Base-by-base conservation (phyloP, 1,140 invertebrate genomes). In the Oncopodura yosiiana region DNA sequence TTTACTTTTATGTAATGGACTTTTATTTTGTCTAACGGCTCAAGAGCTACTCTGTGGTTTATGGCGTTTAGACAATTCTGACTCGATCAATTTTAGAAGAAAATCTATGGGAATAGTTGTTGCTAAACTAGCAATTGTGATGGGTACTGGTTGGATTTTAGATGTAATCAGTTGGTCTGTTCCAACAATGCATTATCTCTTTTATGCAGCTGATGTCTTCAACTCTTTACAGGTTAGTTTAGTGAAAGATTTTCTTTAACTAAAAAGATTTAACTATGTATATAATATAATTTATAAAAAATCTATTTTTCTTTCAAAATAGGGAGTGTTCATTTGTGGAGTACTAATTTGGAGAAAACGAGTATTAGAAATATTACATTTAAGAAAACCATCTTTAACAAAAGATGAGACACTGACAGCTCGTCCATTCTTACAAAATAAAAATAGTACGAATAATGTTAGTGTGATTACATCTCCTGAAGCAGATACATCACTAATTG, bases 1-100 rank as follows among this genome's bases (percentile, higher is more conserved):
- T 32, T 73, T 88, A 29, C 71, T 89, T 37, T 73, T 81, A 37
- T 74, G 85, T 45, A 89, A 89, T 69, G 74, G 87, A 26, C 73
- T 82, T 9, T 77, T 88, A 48, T 89, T 88, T 69, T 75, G 78
- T 21, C 81, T 83, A 21, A 88, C 86, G 3, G 83, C 86, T 8
- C 76, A 84, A 49, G 86, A 88, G 74, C 74, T 89, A 52, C 87
- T 86, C 3, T 89, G 86, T 66, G 86, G 86, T 3, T 71, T 88
- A 6, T 89, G 86, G 86, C 86, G 86, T 66, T 77, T 83, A 48
- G 86, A 88, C 34, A 63, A 63, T 29, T 60, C 61, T 1, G 61
- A 63, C 29, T 63, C 61, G 23, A 54, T 63, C 8, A 60, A 42
- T 23, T 63, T 63, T 52, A 30, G 61, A 18, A 34, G 61, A 14